Conservation (phyloP, 2,888 invertebrate species). For the Lycophotia porphyrea region DNA sequence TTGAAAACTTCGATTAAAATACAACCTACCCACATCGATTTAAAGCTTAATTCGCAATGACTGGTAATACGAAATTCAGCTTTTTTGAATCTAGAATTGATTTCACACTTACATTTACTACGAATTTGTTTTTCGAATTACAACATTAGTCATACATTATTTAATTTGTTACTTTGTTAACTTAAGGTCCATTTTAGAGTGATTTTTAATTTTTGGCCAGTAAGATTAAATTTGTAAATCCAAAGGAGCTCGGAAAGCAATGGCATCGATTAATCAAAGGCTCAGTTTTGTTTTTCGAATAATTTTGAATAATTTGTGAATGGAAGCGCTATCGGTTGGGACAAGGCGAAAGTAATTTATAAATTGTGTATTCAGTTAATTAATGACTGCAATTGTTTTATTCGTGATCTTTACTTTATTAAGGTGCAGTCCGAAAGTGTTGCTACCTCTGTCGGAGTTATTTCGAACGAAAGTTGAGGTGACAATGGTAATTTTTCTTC, state of each 20-base stretch:
- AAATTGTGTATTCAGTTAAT: conserved; percentile 79
- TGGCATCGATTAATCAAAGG: conserved; percentile 81
- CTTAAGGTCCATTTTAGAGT: conserved; percentile 61
- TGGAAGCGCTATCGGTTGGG: conserved; percentile 77
- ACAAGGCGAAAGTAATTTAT: conserved; percentile 80
- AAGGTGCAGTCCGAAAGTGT: conserved; percentile 62
- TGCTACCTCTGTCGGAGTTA: conserved; percentile 62
- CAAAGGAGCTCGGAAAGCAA: conserved; percentile 74
- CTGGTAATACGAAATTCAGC: conserved; percentile 33
- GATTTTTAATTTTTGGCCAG: conserved; percentile 16
- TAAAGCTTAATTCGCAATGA: conserved; percentile 61
- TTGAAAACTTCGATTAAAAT: conserved; percentile 53
- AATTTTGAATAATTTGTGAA: conserved; percentile 86
- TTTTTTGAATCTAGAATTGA: conserved; percentile 65
- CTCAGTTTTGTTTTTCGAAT: conserved; percentile 79
- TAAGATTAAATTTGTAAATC: conserved; percentile 64
- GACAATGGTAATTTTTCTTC: conserved; percentile 33
- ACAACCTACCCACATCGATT: conserved; percentile 43
- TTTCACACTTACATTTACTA: conserved; percentile 74
- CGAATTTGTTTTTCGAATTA: conserved; percentile 64
- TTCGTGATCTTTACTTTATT: conserved; percentile 71
- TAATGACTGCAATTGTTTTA: conserved; percentile 79
- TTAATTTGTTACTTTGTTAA: conserved; percentile 40
- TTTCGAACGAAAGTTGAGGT: conserved; percentile 62
- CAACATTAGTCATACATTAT: conserved; percentile 39